phyloP scores from a whole-genome alignment of 2,113 vertebrate species.

The Cynocephalus volans region DNA sequence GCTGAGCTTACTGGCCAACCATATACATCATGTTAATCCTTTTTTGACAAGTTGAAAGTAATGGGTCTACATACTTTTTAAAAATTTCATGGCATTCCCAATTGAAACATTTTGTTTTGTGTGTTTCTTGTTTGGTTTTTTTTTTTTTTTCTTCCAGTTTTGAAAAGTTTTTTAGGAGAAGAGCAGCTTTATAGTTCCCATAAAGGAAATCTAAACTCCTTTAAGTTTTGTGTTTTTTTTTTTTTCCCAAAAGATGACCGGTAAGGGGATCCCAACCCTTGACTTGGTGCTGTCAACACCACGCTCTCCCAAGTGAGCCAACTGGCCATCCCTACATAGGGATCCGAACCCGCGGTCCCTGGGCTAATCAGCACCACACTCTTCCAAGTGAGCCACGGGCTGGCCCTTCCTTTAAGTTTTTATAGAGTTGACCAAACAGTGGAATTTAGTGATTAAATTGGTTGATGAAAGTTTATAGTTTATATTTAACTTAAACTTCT shows the following conservation, averaged over 20 bases:
- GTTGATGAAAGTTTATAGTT: conserved; percentile 21
- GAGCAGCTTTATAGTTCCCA: not conserved
- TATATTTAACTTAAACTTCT: not conserved
- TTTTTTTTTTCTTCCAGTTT: not conserved
- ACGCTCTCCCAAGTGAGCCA: no score
- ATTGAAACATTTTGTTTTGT: not conserved
- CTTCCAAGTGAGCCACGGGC: no score
- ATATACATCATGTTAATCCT: not conserved
- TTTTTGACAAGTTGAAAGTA: not conserved
- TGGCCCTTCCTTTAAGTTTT: not conserved
- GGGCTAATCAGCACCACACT: no score
- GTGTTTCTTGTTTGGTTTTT: not conserved
- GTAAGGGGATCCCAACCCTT: no score
- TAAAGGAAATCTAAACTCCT: not conserved
- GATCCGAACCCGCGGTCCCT: no score
- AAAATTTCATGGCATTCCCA: not conserved
- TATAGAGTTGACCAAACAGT: not conserved
- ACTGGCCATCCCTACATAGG: no score
- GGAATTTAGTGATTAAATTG: not conserved
- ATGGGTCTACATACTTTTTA: not conserved
- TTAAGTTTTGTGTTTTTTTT: not conserved
- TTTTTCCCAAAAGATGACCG: no score
- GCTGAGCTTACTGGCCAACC: no score
- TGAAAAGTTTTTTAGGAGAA: not conserved
- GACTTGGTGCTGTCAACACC: no score